Percentiles rank a stretch among this genome's conserved stretches.
These are phyloP conservation scores for Xestia sexstrigata DNA, from an alignment of 2,888 invertebrate species.

Conservation along the genomic window DNA sequence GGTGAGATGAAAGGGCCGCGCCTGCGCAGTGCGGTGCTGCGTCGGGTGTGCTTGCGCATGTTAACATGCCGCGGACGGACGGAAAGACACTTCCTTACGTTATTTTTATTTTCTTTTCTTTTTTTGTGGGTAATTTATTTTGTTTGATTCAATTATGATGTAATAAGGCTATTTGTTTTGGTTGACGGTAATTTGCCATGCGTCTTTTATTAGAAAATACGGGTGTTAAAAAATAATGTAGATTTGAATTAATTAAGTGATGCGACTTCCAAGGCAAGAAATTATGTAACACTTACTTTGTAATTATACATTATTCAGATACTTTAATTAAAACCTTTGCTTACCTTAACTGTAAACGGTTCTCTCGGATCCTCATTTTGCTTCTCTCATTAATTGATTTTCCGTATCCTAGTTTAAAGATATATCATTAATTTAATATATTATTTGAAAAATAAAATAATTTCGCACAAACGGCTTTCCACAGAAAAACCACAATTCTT, in stretches of 20 bases:
- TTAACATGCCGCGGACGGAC: constrained; percentile 78
- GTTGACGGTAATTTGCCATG: neutral
- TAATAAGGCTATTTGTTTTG: constrained; percentile 50
- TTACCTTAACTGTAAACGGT: no score
- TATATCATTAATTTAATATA: no score
- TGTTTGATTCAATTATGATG: constrained; percentile 60
- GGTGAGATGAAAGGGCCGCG: constrained; percentile 86
- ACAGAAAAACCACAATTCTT: constrained; percentile 30
- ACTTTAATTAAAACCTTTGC: neutral
- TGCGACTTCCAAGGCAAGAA: neutral
- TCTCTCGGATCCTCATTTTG: no score
- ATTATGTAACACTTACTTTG: no score
- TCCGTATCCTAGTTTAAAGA: neutral
- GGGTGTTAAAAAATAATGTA: neutral
- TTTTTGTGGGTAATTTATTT: constrained; percentile 53
- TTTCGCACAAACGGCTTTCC: neutral
- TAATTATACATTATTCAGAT: no score
- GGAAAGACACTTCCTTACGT: constrained; percentile 83
- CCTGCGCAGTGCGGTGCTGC: constrained; percentile 67
- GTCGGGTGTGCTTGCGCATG: constrained; percentile 78
- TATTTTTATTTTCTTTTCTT: constrained; percentile 46
- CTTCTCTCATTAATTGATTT: neutral
- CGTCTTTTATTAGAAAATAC: neutral
- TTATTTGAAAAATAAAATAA: neutral
- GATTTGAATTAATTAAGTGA: neutral